A percentile compares a stretch with the other conserved stretches of the same genome.
phyloP scores from a whole-genome alignment of 1,140 invertebrate species.

The Odontomachus brunneus region DNA sequence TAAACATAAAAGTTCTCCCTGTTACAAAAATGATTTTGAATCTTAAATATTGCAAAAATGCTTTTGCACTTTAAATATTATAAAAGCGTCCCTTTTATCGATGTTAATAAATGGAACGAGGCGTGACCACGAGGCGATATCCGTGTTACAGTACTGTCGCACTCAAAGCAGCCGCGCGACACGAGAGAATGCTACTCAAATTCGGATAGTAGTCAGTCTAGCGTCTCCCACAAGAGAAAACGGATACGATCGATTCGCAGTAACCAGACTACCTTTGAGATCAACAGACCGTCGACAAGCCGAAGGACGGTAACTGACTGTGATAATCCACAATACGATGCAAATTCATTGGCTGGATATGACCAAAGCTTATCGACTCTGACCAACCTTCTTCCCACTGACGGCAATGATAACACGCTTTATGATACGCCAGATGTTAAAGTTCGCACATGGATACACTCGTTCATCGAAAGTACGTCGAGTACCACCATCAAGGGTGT shows the following conservation, averaged over 20 bases:
- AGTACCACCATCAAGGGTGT: too few species aligned
- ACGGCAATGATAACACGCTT: neutral
- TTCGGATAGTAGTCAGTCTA: neutral
- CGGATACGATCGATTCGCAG: neutral
- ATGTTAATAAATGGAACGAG: neutral
- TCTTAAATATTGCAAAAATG: too few species aligned
- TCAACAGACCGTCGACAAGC: neutral
- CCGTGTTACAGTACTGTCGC: conserved; percentile 51
- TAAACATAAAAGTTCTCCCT: too few species aligned
- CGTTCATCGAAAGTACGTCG: too few species aligned
- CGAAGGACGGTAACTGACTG: neutral
- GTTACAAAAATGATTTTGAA: too few species aligned
- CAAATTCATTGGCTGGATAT: neutral
- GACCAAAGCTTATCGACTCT: too few species aligned
- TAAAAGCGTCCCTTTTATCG: too few species aligned
- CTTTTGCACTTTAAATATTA: too few species aligned
- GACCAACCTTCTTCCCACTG: neutral
- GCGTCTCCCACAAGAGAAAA: neutral
- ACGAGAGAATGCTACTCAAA: conserved; percentile 24
- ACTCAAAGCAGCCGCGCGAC: neutral
- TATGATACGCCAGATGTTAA: neutral
- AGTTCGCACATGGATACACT: conserved; percentile 31
- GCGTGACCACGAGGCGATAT: neutral
- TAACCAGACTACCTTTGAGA: too few species aligned
- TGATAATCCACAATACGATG: neutral